Base-by-base conservation (phyloP, 2,113 vertebrate genomes). In the Burhinus oedicnemus region DNA sequence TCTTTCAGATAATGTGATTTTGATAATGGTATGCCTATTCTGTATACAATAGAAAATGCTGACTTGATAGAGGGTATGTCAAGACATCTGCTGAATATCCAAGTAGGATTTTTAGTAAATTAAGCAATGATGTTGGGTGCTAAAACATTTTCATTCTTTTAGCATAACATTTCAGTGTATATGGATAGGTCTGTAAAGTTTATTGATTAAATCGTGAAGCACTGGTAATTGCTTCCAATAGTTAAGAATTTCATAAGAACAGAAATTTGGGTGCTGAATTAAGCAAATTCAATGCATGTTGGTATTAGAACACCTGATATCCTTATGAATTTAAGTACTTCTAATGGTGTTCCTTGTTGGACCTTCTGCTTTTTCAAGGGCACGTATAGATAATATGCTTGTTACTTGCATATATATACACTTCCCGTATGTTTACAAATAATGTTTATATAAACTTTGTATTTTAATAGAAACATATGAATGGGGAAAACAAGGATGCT, bases 391-490 rank as follows among this genome's bases (percentile, higher is more conserved):
- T n/a, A 74, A 58, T 32, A 7, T 12, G 54, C n/a, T 65, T 12
- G 90, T 69, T 52, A 44, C 17, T 15, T 74, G 29, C 21, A 8
- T 55, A 32, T 40, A 20, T 47, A 8, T 16, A 7, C 13, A 8
- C 17, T 34, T 25, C 11, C 10, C 1, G 2, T 60, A 6, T 79
- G 47, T 38, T 87, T 90, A 29, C 60, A 89, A 69, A 30, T 76
- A 61, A 57, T 45, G 3, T 65, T 95, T 65, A 4, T 74, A 4
- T 45, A 32, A 45, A 45, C 57, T 47, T 36, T 85, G 12, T 96
- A 25, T 60, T 96, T 90, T 87, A 95, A 97, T 75, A 97, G 96
- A 95, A 97, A 76, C 80, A 17, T 11, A 25, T 18, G 23, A 93
- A 66, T 90, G 94, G 65, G 36, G 83, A 93, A 96, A 86, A 21